Conservation (phyloP, 1,140 invertebrate genomes). For the Aphaenogaster rudis region DNA sequence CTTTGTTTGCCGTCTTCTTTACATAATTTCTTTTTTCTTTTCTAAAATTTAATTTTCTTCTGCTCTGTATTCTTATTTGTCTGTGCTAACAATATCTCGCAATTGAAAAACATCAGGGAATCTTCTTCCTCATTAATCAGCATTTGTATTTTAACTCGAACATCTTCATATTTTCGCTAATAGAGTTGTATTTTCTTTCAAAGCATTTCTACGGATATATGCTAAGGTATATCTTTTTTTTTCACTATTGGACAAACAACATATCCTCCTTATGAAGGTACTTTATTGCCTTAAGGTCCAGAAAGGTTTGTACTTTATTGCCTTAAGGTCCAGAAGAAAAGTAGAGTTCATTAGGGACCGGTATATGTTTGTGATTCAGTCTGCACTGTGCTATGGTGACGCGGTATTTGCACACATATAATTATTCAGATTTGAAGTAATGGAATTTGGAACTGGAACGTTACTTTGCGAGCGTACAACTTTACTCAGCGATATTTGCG, state of each 20-base stretch:
- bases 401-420: conserved; percentile 81
- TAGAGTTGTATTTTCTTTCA: neutral
- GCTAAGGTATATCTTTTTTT: conserved; percentile 30
- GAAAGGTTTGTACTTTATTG: conserved; percentile 66
- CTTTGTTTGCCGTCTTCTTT: conserved; percentile 53
- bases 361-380: conserved; percentile 78
- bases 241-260: conserved; percentile 48
- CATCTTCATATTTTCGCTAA: conserved; percentile 42
- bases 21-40: conserved; percentile 29
- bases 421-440: conserved; percentile 80
- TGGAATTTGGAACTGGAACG: conserved; percentile 73
- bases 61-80: conserved; percentile 38
- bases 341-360: conserved; percentile 74
- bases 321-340: conserved; percentile 73
- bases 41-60: conserved; percentile 38
- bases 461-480: conserved; percentile 45
- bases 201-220: neutral
- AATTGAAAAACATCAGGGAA: conserved; percentile 56
- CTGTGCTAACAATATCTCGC: conserved; percentile 36
- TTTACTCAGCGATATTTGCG: conserved; percentile 52
- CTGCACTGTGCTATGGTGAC: conserved; percentile 61
- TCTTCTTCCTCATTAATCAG: conserved; percentile 52
- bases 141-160: conserved; percentile 41
- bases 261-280: conserved; percentile 18
- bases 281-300: conserved; percentile 76